phyloP scores from a whole-genome alignment of 1,140 invertebrate genomes.

The Diprion similis region DNA sequence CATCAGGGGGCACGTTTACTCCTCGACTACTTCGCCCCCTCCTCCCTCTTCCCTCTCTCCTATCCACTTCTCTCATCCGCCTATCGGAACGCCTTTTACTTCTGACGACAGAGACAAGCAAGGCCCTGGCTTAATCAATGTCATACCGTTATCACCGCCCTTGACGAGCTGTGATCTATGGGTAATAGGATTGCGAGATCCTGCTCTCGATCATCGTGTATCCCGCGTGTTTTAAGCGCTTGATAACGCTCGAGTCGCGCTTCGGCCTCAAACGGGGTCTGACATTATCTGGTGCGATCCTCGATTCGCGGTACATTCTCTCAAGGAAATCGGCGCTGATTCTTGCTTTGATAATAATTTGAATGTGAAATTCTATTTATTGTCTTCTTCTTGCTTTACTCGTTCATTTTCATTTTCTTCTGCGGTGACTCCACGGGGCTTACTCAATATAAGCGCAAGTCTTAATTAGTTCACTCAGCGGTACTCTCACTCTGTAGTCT shows the following conservation, averaged over 20 bases:
- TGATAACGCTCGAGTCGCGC: neutral
- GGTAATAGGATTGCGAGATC: neutral
- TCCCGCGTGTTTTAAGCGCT: neutral
- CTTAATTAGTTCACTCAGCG: too few relatives aligned
- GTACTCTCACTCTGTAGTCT: too few relatives aligned
- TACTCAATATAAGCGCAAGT: too few relatives aligned
- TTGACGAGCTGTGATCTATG: constrained; percentile 19
- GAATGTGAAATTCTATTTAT: too few relatives aligned
- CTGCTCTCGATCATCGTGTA: neutral
- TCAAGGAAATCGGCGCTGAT: too few relatives aligned
- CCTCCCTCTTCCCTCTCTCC: neutral
- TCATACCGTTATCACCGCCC: constrained; percentile 15
- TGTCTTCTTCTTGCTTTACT: too few relatives aligned
- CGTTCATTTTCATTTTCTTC: too few relatives aligned
- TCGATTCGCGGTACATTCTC: too few relatives aligned
- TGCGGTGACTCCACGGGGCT: too few relatives aligned
- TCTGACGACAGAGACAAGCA: neutral
- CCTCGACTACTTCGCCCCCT: neutral
- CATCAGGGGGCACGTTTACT: neutral
- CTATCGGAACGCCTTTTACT: neutral
- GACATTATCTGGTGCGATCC: neutral
- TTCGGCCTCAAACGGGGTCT: neutral
- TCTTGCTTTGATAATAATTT: too few relatives aligned
- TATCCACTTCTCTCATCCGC: neutral
- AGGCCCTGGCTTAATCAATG: constrained; percentile 15